Evolutionary conservation across 2,797 vertebrate species (phyloP).

Genomic region (Cetoscarus ocellatus): DNA sequence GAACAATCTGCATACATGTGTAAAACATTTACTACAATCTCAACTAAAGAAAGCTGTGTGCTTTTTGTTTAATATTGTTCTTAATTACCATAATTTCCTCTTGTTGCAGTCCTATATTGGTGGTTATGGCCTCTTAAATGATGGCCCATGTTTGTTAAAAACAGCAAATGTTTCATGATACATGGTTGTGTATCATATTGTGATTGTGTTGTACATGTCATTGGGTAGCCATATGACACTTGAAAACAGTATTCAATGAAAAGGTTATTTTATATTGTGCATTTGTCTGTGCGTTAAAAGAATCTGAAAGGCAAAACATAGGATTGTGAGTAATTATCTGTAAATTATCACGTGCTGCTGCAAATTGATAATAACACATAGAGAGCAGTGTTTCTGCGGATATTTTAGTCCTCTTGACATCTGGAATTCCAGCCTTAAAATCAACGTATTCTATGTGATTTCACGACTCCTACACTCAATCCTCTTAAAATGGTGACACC

Average conservation of each 20-base stretch:
- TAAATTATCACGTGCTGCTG: constrained; percentile 56
- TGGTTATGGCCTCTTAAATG: constrained; percentile 69
- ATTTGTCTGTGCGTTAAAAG: constrained; percentile 74
- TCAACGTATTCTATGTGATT: constrained; percentile 29
- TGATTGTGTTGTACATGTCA: constrained; percentile 89
- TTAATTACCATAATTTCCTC: constrained; percentile 77
- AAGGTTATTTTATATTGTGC: constrained; percentile 81
- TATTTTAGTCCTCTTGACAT: constrained; percentile 39
- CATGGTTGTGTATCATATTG: constrained; percentile 83
- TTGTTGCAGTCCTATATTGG: constrained; percentile 76
- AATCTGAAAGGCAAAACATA: constrained; percentile 57
- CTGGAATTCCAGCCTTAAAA: constrained; percentile 44
- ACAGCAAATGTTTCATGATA: constrained; percentile 78
- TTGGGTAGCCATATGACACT: constrained; percentile 81
- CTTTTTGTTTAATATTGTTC: constrained; percentile 73
- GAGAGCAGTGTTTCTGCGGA: not conserved
- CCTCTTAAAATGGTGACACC: constrained; percentile 15
- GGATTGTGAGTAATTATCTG: constrained; percentile 49
- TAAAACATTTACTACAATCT: constrained; percentile 69
- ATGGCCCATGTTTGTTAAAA: constrained; percentile 75
- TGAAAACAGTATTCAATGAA: constrained; percentile 77
- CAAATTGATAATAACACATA: constrained; percentile 47
- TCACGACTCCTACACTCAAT: constrained; percentile 26
- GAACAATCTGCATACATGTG: constrained; percentile 69
- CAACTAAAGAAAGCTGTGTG: constrained; percentile 56